phyloP scores from a whole-genome alignment of 2,888 invertebrate genomes.

The Athalia circularis region DNA sequence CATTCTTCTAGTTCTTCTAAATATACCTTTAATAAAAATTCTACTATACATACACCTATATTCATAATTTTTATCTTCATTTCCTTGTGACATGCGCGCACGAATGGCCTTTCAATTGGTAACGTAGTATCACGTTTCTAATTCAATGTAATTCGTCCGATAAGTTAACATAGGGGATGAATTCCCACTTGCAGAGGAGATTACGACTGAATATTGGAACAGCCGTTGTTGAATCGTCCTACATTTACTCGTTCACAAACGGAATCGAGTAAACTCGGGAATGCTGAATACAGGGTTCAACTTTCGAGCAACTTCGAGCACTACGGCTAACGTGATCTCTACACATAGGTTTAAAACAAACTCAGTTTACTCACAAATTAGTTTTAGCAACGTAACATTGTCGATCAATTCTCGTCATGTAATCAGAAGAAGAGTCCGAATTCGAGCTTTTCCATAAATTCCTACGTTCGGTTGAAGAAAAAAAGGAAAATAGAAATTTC shows the following conservation, averaged over 20 bases:
- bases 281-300: not conserved
- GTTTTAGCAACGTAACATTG: too few species aligned
- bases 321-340: not conserved
- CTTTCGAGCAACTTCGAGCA: not conserved
- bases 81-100: slow-evolving; percentile 1
- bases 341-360: too few species aligned
- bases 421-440: too few species aligned
- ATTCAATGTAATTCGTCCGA: slow-evolving; percentile 18
- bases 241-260: slow-evolving; percentile 5
- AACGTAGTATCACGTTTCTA: slow-evolving; percentile 20
- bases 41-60: not conserved
- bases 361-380: too few species aligned
- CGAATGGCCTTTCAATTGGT: not conserved
- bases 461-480: too few species aligned
- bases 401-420: too few species aligned
- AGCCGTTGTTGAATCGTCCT: slow-evolving; percentile 19
- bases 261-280: slow-evolving; percentile 15
- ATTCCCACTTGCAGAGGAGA: not conserved
- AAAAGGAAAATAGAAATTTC: too few species aligned
- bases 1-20: not conserved
- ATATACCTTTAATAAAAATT: not conserved
- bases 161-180: not conserved
- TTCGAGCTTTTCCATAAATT: too few species aligned
- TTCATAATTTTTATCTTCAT: not conserved
- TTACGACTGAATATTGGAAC: slow-evolving; percentile 31